These are phyloP conservation scores for Parauchenoglanis punctatus DNA, from an alignment of 2,797 vertebrate genomes.

Conservation along the genomic window DNA sequence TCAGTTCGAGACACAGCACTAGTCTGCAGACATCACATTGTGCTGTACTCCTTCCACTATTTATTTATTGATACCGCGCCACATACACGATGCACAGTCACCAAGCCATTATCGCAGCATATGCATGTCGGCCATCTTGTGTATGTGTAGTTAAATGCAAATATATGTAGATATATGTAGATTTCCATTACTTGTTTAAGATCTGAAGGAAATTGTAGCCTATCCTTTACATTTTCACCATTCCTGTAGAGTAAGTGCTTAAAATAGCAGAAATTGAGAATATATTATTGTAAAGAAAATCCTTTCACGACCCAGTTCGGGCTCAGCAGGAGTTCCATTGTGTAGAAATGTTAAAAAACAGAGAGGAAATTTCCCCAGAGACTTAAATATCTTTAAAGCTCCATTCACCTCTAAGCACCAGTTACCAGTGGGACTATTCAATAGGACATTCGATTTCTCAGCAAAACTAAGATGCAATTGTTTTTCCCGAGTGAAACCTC, in stretches of 20 bases:
- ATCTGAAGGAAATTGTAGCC: not conserved
- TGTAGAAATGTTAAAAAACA: conserved; percentile 65
- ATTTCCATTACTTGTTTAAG: not conserved
- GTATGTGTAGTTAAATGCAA: not conserved
- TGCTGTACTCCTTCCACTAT: not conserved
- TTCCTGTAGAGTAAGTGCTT: not conserved
- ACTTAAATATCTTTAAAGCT: conserved; percentile 68
- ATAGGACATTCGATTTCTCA: conserved; percentile 50
- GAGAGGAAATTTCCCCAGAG: conserved; percentile 62
- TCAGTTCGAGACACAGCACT: not conserved
- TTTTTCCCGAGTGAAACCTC: conserved; percentile 59
- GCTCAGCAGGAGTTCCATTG: conserved; percentile 68
- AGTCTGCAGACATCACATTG: not conserved
- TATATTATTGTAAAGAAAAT: conserved; percentile 51
- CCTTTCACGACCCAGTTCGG: conserved; percentile 75
- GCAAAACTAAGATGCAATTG: conserved; percentile 51
- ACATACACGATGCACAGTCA: not conserved
- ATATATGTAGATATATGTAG: not conserved
- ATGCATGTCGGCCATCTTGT: not conserved
- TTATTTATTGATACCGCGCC: not conserved
- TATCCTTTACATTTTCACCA: not conserved
- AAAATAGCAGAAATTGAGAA: not conserved
- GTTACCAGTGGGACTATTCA: conserved; percentile 59
- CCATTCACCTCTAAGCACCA: conserved; percentile 62
- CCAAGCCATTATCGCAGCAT: not conserved